A percentile compares a stretch with the other conserved stretches of the same genome.
These are phyloP conservation scores for Itoplectis maculator DNA, from an alignment of 2,888 invertebrate genomes.

Conservation along the genomic window DNA sequence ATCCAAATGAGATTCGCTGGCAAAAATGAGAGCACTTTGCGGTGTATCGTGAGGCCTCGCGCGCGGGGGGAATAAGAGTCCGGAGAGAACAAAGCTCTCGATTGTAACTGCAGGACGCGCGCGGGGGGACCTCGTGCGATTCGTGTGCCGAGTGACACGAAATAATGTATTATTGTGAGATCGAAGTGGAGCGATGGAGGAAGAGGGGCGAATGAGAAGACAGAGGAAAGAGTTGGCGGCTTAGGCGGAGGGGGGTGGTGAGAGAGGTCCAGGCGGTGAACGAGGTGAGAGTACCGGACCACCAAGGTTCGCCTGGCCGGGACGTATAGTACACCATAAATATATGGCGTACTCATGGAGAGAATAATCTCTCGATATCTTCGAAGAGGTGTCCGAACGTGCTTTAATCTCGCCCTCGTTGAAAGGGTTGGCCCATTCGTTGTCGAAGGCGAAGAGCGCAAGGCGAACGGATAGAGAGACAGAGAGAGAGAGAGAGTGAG, in stretches of 20 bases:
- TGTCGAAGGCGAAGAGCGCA: slow-evolving; percentile 40
- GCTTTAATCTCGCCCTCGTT: slow-evolving; percentile 79
- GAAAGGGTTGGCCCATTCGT: slow-evolving; percentile 78
- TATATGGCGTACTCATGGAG: slow-evolving; percentile 69
- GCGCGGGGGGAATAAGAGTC: slow-evolving; percentile 4
- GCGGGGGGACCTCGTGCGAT: background rate
- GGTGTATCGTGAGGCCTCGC: background rate
- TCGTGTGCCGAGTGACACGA: slow-evolving; percentile 3
- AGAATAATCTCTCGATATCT: slow-evolving; percentile 78
- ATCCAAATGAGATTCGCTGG: background rate
- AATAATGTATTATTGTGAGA: slow-evolving; percentile 34
- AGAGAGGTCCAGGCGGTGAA: background rate
- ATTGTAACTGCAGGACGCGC: background rate
- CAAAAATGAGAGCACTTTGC: slow-evolving; percentile 4
- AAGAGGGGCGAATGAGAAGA: slow-evolving; percentile 7
- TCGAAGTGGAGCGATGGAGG: slow-evolving; percentile 40
- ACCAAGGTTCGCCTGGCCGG: slow-evolving; percentile 53
- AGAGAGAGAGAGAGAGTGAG: too few species aligned
- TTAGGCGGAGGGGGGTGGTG: background rate
- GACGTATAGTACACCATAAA: slow-evolving; percentile 64
- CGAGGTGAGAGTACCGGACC: slow-evolving; percentile 35
- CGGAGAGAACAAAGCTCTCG: background rate
- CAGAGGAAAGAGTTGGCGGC: slow-evolving; percentile 6
- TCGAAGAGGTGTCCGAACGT: slow-evolving; percentile 75
- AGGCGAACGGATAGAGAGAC: slow-evolving; percentile 28